Conservation (phyloP, 2,888 invertebrate species). For the Drosophila nr. medialis region DNA sequence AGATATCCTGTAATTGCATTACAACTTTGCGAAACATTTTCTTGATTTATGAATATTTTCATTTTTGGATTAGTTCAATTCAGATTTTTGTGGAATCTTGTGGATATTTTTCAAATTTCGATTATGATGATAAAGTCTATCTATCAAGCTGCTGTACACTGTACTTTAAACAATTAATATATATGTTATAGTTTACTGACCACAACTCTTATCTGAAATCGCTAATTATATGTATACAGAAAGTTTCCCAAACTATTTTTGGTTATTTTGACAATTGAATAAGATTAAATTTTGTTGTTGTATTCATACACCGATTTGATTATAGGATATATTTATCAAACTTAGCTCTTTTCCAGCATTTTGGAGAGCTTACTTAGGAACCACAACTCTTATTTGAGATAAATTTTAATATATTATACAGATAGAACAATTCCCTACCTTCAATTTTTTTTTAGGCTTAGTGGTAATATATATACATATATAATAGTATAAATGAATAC, state of each 20-base stretch:
- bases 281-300: neutral
- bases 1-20: slow-evolving; percentile 5
- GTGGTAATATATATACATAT: too few relatives aligned
- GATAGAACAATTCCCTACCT: neutral
- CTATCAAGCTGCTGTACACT: neutral
- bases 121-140: neutral
- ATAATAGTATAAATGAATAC: neutral
- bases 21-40: neutral
- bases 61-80: neutral
- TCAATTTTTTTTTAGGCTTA: neutral
- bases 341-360: neutral
- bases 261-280: neutral
- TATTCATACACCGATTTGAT: neutral
- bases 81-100: neutral
- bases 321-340: neutral
- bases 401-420: neutral
- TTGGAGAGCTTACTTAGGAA: neutral
- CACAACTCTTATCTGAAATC: neutral
- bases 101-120: neutral
- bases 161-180: neutral
- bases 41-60: neutral
- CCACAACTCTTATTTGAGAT: neutral
- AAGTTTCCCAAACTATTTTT: neutral
- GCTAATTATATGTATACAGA: neutral
- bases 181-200: neutral